phyloP scores from a whole-genome alignment of 2,797 vertebrate species.

The Phoebastria nigripes region DNA sequence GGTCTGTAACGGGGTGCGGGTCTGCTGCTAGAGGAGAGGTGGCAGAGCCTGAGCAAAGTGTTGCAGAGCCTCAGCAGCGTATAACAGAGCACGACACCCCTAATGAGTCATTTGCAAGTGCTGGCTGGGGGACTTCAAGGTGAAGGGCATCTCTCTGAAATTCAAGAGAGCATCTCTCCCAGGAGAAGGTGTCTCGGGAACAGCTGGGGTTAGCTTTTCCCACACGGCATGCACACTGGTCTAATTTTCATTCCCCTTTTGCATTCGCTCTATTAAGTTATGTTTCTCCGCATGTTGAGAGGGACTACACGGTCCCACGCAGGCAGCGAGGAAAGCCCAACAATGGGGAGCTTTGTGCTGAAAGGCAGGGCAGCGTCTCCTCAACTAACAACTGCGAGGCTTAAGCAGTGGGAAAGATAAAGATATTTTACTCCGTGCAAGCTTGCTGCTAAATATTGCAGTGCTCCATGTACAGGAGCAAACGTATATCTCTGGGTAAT shows the following conservation, averaged over 20 bases:
- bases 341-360: not conserved
- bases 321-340: not conserved
- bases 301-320: fast-evolving
- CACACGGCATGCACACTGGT: fast-evolving
- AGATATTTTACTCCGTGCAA: no score
- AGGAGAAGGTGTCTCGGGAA: not conserved
- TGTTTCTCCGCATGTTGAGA: fast-evolving
- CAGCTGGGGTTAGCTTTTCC: not conserved
- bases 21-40: not conserved
- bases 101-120: no score
- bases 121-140: not conserved
- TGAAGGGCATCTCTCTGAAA: not conserved
- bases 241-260: not conserved
- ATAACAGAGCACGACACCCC: not conserved
- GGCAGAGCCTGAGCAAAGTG: not conserved
- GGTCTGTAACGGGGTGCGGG: not conserved
- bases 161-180: not conserved
- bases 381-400: no score
- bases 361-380: not conserved
- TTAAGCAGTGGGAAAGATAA: not conserved
- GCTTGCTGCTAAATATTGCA: no score
- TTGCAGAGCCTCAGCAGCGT: no score
- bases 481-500: fast-evolving
- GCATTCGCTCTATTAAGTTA: no score
- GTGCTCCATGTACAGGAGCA: not conserved